Evolutionary conservation across 2,888 invertebrate species (phyloP).

Genomic region (Thymelicus lineola): DNA sequence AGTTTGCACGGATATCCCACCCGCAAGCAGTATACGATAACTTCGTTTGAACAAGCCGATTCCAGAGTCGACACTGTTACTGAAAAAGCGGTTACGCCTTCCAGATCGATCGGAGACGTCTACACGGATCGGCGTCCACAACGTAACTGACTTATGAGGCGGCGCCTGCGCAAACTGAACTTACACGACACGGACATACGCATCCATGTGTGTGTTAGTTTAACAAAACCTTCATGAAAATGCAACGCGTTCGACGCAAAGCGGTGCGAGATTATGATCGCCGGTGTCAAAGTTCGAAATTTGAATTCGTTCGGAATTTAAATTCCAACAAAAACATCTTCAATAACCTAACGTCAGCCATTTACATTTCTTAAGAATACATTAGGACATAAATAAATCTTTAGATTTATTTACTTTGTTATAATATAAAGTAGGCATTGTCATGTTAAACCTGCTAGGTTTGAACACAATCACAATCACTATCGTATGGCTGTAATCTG

Average conservation of each 20-base stretch:
- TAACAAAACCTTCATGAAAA: slow-evolving; percentile 73
- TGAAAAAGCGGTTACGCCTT: slow-evolving; percentile 41
- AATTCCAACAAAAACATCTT: slow-evolving; percentile 30
- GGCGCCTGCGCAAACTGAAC: slow-evolving; percentile 69
- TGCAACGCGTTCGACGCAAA: slow-evolving; percentile 61
- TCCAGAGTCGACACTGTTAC: slow-evolving; percentile 55
- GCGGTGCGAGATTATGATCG: slow-evolving; percentile 53
- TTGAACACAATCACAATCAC: neutral
- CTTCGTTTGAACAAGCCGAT: slow-evolving; percentile 67
- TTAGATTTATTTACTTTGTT: slow-evolving; percentile 2
- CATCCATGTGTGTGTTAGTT: slow-evolving; percentile 48
- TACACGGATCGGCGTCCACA: slow-evolving; percentile 56
- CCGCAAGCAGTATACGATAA: slow-evolving; percentile 68
- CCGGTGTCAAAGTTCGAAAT: slow-evolving; percentile 37
- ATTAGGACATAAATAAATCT: slow-evolving; percentile 20
- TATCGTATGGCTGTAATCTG: no score
- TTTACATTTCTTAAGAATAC: slow-evolving; percentile 31
- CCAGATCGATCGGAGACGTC: slow-evolving; percentile 51
- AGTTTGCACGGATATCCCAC: slow-evolving; percentile 69
- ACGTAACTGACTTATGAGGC: slow-evolving; percentile 67
- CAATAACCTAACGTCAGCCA: neutral
- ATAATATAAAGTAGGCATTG: slow-evolving; percentile 16
- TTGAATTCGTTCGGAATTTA: slow-evolving; percentile 29
- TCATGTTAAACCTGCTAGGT: slow-evolving; percentile 12
- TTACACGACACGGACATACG: slow-evolving; percentile 64